These are phyloP conservation scores for Varanus salvator DNA, from an alignment of 2,113 vertebrate species.

Conservation along the genomic window DNA sequence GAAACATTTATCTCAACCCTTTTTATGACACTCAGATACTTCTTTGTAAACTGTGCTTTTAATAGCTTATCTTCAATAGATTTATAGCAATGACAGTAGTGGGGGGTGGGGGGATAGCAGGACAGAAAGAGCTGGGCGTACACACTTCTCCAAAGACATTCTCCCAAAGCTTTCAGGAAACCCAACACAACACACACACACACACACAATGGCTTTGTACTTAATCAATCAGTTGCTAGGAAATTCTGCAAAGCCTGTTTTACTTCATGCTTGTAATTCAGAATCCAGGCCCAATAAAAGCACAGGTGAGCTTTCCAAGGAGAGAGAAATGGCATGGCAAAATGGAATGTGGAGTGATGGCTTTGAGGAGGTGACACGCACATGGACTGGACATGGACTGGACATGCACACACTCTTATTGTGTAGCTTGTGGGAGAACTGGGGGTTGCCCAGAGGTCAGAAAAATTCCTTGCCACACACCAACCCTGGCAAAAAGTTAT, in stretches of 20 bases:
- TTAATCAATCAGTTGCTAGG: not conserved
- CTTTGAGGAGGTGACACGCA: not conserved
- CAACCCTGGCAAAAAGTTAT: not conserved
- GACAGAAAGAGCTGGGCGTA: not conserved
- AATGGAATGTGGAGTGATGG: not conserved
- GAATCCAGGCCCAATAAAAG: not conserved
- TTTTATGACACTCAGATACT: not conserved
- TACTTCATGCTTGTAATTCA: not conserved
- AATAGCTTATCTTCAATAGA: not conserved
- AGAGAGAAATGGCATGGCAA: conserved; percentile 17
- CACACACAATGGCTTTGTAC: accelerated
- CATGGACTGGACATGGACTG: too few relatives aligned
- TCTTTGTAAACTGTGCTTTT: not conserved
- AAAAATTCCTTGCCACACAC: not conserved
- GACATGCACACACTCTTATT: not conserved
- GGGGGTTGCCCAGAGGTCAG: not conserved
- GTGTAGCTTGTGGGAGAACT: not conserved
- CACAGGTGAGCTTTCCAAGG: not conserved
- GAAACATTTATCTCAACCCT: not conserved
- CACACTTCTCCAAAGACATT: not conserved
- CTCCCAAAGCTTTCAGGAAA: not conserved
- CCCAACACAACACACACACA: not conserved
- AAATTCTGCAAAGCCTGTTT: not conserved
- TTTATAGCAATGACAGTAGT: not conserved
- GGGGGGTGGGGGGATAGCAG: not conserved